Base-by-base conservation (phyloP, 2,113 vertebrate genomes). In the Ammodytes marinus region DNA sequence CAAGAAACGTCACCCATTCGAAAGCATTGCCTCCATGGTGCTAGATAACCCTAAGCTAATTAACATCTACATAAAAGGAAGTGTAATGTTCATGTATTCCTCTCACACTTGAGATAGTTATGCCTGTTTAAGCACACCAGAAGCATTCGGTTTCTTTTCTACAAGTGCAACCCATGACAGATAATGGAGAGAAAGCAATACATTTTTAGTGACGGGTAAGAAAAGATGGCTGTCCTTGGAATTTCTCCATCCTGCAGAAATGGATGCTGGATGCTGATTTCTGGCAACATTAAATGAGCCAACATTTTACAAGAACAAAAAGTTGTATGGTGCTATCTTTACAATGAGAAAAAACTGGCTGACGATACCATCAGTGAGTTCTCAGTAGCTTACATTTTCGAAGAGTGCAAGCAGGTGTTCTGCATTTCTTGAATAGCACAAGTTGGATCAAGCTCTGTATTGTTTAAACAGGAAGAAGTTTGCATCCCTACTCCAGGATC, bases 371-470 rank as follows among this genome's bases (percentile, higher is more conserved):
- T 57, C 52, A 12, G 40, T 57, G 12, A 54, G 17, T 45, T 42
- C 57, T 63, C 37, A 60, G 17, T 63, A n/a, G n/a, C 39, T 40
- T 64, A 77, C 7, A 60, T 69, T 69, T 82, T 77, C 14, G 4
- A 85, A 84, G 64, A 74, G 47, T 55, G 14, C 47, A 42, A 74
- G 81, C 85, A 83, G 84, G 83, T 86, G 85, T 72, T 75, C 59
- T 61, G 52, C 67, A 69, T 88, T 92, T 89, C 71, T 86, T 81
- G 52, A 81, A 75, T 43, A 81, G 68, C 86, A 82, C 66, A 77
- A 78, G 50, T 59, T 90, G 86, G 80, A 83, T 82, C 66, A 50
- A 75, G 69, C 63, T 83, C 69, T n/a, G 57, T 53, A 47, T 71
- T 85, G 27, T 73, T 79, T 47, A 73, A 79, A 85, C 75, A 80